Conservation (phyloP, 2,113 vertebrate species). For the Psephotus haematonotus region DNA sequence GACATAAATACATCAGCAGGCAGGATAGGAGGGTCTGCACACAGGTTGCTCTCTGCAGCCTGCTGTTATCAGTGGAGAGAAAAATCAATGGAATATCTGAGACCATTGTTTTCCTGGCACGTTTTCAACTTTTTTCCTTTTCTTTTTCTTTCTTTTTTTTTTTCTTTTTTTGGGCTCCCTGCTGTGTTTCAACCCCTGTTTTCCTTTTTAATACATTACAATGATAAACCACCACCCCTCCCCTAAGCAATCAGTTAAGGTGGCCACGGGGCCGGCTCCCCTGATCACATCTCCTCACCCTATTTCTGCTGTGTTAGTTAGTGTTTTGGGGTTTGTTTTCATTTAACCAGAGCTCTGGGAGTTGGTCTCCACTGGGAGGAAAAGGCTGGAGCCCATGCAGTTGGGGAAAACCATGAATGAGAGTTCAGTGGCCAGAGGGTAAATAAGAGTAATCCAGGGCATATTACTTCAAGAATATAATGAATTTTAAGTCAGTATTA, state of each 20-base stretch:
- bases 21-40: constrained; percentile 28
- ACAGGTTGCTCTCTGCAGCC: not conserved
- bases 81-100: constrained; percentile 66
- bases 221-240: not conserved
- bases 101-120: constrained; percentile 62
- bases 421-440: not conserved
- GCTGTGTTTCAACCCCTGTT: not conserved
- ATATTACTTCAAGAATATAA: not conserved
- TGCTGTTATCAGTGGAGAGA: constrained; percentile 23
- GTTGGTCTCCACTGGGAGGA: not conserved
- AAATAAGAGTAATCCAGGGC: not conserved
- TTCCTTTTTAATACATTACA: not conserved
- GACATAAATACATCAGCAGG: constrained; percentile 44
- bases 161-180: not conserved
- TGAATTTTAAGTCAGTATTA: not conserved
- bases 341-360: not conserved
- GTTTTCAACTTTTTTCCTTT: not conserved
- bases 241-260: not conserved
- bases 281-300: not conserved
- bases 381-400: not conserved
- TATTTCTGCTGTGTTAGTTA: not conserved
- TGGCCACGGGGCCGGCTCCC: not conserved
- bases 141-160: not conserved
- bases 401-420: not conserved
- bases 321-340: not conserved